phyloP scores from a whole-genome alignment of 2,113 vertebrate genomes.

The Cathartes aura region DNA sequence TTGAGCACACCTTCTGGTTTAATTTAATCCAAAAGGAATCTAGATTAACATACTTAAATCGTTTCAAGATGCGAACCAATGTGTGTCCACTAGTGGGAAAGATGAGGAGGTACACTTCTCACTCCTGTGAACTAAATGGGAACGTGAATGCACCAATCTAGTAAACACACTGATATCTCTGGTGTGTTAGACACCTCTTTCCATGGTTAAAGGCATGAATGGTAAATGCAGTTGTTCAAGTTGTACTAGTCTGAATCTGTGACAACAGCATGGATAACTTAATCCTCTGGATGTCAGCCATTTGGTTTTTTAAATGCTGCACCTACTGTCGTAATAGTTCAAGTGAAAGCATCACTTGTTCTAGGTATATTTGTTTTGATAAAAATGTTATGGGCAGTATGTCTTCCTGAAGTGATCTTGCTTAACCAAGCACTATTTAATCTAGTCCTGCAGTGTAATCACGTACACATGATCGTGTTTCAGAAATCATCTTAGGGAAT shows the following conservation, averaged over 20 bases:
- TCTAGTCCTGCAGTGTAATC: not conserved
- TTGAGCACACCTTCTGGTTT: not conserved
- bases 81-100: not conserved
- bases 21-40: not conserved
- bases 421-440: not conserved
- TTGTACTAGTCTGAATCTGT: not conserved
- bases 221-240: not conserved
- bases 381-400: too few species aligned
- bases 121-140: not conserved
- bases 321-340: not conserved
- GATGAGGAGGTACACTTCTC: not conserved
- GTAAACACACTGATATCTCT: accelerated
- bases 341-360: not conserved
- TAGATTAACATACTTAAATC: not conserved
- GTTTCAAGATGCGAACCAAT: not conserved
- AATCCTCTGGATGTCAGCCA: accelerated
- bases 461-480: accelerated
- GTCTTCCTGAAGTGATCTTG: not conserved
- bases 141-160: accelerated
- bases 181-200: not conserved
- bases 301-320: not conserved
- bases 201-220: accelerated
- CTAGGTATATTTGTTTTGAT: not conserved
- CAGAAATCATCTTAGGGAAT: not conserved
- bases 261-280: not conserved